These are phyloP conservation scores for Phylloscopus whistleri DNA, from an alignment of 2,113 vertebrate species.

Conservation along the genomic window DNA sequence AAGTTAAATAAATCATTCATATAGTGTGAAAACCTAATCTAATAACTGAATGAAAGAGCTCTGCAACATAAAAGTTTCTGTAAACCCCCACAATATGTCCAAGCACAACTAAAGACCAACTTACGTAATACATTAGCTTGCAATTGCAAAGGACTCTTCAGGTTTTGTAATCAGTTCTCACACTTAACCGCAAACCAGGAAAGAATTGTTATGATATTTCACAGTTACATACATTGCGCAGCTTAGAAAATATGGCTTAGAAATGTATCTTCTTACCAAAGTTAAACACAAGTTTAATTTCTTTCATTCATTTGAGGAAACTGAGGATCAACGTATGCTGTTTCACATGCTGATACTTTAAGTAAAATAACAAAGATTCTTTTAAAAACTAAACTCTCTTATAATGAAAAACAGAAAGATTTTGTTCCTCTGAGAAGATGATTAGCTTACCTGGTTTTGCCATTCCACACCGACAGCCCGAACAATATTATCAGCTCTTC, in stretches of 20 bases:
- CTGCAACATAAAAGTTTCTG: conserved; percentile 5
- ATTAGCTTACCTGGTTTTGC: conserved; percentile 79
- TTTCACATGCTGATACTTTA: not conserved
- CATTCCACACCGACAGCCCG: conserved; percentile 75
- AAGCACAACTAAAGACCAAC: conserved; percentile 12
- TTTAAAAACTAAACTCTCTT: not conserved
- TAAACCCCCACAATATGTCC: not conserved
- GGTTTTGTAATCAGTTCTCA: conserved; percentile 64
- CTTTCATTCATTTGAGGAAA: conserved; percentile 64
- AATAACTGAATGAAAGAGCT: not conserved
- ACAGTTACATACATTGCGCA: conserved; percentile 41
- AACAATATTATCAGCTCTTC: conserved; percentile 81
- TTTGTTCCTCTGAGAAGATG: conserved; percentile 37
- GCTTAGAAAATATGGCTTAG: conserved; percentile 48
- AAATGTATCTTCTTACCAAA: conserved; percentile 48
- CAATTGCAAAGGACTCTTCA: conserved; percentile 3
- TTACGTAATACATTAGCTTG: conserved; percentile 51
- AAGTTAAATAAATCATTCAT: not conserved
- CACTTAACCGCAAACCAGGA: conserved; percentile 62
- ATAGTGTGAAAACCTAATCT: not conserved
- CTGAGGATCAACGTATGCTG: conserved; percentile 23
- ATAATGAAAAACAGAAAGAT: not conserved
- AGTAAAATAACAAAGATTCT: conserved; percentile 1
- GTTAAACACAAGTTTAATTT: conserved; percentile 11
- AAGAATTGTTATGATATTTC: conserved; percentile 46